A percentile compares a stretch with the other conserved stretches of the same genome.
These are phyloP conservation scores for Synanthedon andrenaeformis DNA, from an alignment of 2,888 invertebrate genomes.

Conservation along the genomic window DNA sequence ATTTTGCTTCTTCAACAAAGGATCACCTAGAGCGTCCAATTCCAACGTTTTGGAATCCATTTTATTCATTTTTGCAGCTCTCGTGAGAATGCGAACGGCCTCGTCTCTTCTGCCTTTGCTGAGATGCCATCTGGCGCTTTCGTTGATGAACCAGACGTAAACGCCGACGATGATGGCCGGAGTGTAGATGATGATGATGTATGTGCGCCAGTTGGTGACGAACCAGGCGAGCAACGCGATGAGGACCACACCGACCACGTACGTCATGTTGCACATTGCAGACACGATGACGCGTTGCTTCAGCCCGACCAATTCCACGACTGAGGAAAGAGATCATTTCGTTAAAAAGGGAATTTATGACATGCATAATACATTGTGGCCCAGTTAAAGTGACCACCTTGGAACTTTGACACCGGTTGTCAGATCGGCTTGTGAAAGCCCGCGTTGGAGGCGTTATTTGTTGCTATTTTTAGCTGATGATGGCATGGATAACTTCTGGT, in stretches of 20 bases:
- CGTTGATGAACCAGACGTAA: constrained; percentile 81
- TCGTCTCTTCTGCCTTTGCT: constrained; percentile 76
- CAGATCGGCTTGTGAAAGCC: too few relatives aligned
- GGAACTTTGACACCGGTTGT: too few relatives aligned
- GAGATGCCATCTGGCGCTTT: constrained; percentile 83
- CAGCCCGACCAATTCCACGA: constrained; percentile 83
- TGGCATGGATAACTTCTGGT: too few relatives aligned
- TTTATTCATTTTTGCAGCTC: constrained; percentile 75
- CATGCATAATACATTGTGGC: too few relatives aligned
- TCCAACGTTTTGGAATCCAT: constrained; percentile 59
- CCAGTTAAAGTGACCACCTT: too few relatives aligned
- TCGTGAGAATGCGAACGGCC: constrained; percentile 73
- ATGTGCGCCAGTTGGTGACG: constrained; percentile 78
- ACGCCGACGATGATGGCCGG: constrained; percentile 76
- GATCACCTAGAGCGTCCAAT: constrained; percentile 53
- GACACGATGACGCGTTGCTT: constrained; percentile 80
- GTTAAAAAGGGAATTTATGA: not conserved
- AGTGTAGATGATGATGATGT: constrained; percentile 76
- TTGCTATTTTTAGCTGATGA: too few relatives aligned
- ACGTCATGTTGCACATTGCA: constrained; percentile 79
- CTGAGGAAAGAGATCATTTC: constrained; percentile 49
- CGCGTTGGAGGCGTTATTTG: too few relatives aligned
- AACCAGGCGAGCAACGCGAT: constrained; percentile 80
- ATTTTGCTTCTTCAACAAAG: constrained; percentile 38
- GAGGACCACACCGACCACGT: constrained; percentile 79